Base-by-base conservation (phyloP, 2,113 vertebrate genomes). In the Perca schrenkii region DNA sequence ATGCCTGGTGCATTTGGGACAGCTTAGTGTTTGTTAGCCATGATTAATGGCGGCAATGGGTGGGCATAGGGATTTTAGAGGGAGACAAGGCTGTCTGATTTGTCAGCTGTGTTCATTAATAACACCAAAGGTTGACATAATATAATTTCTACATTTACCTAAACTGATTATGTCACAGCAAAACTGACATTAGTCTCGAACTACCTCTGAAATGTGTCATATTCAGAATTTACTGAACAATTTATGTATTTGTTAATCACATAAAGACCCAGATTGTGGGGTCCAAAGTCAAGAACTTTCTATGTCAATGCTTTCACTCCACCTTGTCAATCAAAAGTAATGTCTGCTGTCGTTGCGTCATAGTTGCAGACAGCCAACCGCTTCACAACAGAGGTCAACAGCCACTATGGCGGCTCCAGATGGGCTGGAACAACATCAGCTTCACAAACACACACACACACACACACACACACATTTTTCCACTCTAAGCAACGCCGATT, bases 391-490 rank as follows among this genome's bases (percentile, higher is more conserved):
- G 78, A 84, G 71, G 84, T 84, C 88, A 82, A 57, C 85, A 85
- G 82, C 73, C 87, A 2, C 86, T 68, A 14, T 1, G 73, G 25
- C 2, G 86, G 88, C 91, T 90, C 92, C 91, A 85, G 77, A 74
- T 78, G 79, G 82, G 81, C 90, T 94, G 86, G 72, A 84, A 91
- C 90, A 94, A 93, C 85, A 92, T 89, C 83, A 82, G 57, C 77
- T 81, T 68, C 74, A 86, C 70, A 83, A 83, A 90, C 84, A 80
- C 68, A 76, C 76, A 66, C 34, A 34, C 34, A 76, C 78, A 66
- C 76, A 86, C 70, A 83, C 82, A 90, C 84, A 80, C 68, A 76
- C 78, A 66, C 76, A 86, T 52, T 88, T 75, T 83, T 81, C 80
- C 11, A 0, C 64, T 62, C 76, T n/a, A 84, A 88, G 60, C 72